Evolutionary conservation across 2,113 vertebrate species (phyloP).

Genomic region (Gasterosteus aculeatus): DNA sequence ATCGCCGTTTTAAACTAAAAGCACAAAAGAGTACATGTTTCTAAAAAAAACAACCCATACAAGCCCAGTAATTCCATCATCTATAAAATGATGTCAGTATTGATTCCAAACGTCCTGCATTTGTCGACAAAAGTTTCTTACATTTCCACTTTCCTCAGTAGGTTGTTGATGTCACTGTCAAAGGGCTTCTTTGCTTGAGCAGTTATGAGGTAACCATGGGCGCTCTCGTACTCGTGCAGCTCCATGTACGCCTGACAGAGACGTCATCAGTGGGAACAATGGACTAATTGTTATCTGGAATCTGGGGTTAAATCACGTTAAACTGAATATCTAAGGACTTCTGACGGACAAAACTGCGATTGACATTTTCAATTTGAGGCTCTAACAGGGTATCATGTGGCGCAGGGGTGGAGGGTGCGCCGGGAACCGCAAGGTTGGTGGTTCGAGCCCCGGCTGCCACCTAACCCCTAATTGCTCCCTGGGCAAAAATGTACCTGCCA

Average conservation of each 20-base stretch:
- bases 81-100: background rate
- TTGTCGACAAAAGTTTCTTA: slow-evolving; percentile 65
- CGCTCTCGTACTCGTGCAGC: slow-evolving; percentile 85
- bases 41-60: background rate
- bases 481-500: too few relatives aligned
- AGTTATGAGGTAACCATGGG: slow-evolving; percentile 83
- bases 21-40: background rate
- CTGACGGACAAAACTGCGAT: background rate
- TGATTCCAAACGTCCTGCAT: background rate
- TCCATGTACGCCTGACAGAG: slow-evolving; percentile 86
- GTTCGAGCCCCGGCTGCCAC: too few relatives aligned
- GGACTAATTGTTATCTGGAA: background rate
- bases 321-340: background rate
- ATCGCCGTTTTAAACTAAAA: background rate
- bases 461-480: too few relatives aligned
- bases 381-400: background rate
- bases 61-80: background rate
- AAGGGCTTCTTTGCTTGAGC: slow-evolving; percentile 89
- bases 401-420: too few relatives aligned
- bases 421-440: too few relatives aligned
- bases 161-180: slow-evolving; percentile 88
- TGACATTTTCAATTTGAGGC: background rate
- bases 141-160: slow-evolving; percentile 86
- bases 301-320: background rate
- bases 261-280: slow-evolving; percentile 6